These are phyloP conservation scores for Rousettus leschenaultii DNA, from an alignment of 2,113 vertebrate species.

Conservation along the genomic window DNA sequence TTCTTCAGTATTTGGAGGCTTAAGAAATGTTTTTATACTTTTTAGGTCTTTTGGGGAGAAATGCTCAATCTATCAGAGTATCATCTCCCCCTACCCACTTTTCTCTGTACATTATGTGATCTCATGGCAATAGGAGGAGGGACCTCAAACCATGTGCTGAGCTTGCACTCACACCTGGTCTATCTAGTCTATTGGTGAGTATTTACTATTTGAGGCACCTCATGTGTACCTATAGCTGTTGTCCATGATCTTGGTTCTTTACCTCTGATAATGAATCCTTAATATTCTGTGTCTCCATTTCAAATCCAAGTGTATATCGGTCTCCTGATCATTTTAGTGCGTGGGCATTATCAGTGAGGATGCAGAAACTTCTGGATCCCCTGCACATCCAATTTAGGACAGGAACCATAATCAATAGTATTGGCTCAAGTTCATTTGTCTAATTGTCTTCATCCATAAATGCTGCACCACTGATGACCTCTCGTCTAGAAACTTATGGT, in stretches of 20 bases:
- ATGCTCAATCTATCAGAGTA: neutral
- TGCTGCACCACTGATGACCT: neutral
- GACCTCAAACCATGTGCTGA: neutral
- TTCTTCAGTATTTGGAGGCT: neutral
- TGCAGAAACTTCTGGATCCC: neutral
- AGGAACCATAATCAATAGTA: neutral
- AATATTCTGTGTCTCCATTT: neutral
- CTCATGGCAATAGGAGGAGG: neutral
- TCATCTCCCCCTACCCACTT: neutral
- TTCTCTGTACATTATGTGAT: rapidly evolving
- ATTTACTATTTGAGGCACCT: neutral
- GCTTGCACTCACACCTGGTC: rapidly evolving
- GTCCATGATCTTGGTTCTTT: neutral
- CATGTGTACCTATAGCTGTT: neutral
- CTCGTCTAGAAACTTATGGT: neutral
- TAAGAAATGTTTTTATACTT: neutral
- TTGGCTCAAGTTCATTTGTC: neutral
- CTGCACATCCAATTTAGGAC: neutral
- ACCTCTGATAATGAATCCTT: neutral
- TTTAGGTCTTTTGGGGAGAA: neutral
- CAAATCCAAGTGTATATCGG: neutral
- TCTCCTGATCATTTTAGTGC: neutral
- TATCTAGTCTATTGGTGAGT: neutral
- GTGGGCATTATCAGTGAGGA: neutral
- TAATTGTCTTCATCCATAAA: neutral